A percentile compares a stretch with the other conserved stretches of the same genome.
Evolutionary conservation across 2,113 vertebrate genomes (phyloP).

Genomic region (Rousettus leschenaultii): DNA sequence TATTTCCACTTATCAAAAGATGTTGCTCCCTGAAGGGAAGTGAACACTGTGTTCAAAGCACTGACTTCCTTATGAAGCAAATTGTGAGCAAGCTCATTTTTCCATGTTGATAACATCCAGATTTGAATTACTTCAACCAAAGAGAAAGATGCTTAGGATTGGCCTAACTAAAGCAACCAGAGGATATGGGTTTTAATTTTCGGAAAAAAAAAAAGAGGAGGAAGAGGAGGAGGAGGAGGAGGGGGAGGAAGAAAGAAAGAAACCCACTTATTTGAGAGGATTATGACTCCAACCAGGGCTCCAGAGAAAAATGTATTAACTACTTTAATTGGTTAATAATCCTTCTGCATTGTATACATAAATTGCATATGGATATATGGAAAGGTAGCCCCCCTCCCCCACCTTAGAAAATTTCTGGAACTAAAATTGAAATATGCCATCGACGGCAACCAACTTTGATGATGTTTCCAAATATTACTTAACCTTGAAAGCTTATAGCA

Average conservation of each 20-base stretch:
- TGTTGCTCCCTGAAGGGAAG: constrained; percentile 44
- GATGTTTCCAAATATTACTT: constrained; percentile 14
- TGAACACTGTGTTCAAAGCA: constrained; percentile 54
- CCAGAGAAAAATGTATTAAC: neutral
- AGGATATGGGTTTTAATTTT: neutral
- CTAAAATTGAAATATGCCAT: neutral
- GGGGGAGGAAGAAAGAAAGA: neutral
- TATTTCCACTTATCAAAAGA: constrained; percentile 63
- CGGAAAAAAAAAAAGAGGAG: too few relatives aligned
- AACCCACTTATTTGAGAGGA: neutral
- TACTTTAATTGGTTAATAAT: neutral
- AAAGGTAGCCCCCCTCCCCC: neutral
- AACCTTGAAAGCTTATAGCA: neutral
- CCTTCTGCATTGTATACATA: neutral
- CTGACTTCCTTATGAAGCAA: constrained; percentile 31
- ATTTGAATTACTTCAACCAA: constrained; percentile 34
- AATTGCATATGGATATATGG: neutral
- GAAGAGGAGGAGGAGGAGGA: too few relatives aligned
- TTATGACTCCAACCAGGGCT: neutral
- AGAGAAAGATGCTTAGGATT: neutral
- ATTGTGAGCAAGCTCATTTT: constrained; percentile 9
- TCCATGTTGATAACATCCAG: neutral
- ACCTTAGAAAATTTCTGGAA: neutral
- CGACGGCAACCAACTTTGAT: neutral
- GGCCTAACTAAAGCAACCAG: neutral